These are phyloP conservation scores for Drosophila nigricruria DNA, from an alignment of 2,888 invertebrate species.

Conservation along the genomic window DNA sequence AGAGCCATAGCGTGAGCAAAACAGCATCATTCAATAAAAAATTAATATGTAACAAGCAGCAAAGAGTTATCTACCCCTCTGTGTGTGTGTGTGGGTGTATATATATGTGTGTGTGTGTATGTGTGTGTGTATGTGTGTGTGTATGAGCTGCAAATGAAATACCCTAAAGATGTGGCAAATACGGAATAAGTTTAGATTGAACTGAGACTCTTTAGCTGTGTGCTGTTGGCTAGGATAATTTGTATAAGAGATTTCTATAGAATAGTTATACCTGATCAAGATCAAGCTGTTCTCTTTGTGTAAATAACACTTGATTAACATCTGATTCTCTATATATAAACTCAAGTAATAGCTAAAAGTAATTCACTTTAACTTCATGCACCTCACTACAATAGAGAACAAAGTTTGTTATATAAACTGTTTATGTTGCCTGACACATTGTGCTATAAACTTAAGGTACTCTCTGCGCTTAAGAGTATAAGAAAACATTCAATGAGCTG, in stretches of 20 bases:
- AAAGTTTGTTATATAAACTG: neutral
- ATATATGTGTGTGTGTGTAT: neutral
- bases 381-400: neutral
- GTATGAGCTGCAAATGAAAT: neutral
- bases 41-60: constrained; percentile 64
- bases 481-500: constrained; percentile 30
- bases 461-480: neutral
- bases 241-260: neutral
- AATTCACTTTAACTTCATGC: neutral
- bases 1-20: constrained; percentile 5
- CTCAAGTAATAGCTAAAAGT: neutral
- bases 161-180: constrained; percentile 8
- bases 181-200: neutral
- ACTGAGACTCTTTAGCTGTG: neutral
- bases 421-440: constrained; percentile 1
- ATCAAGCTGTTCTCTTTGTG: too few species aligned
- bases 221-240: neutral
- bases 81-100: neutral
- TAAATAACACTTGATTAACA: too few species aligned
- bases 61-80: neutral
- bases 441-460: neutral
- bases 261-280: neutral
- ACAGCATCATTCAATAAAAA: constrained; percentile 73
- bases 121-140: neutral
- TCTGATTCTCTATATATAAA: neutral